phyloP scores from a whole-genome alignment of 2,113 vertebrate genomes.

The Passer domesticus region DNA sequence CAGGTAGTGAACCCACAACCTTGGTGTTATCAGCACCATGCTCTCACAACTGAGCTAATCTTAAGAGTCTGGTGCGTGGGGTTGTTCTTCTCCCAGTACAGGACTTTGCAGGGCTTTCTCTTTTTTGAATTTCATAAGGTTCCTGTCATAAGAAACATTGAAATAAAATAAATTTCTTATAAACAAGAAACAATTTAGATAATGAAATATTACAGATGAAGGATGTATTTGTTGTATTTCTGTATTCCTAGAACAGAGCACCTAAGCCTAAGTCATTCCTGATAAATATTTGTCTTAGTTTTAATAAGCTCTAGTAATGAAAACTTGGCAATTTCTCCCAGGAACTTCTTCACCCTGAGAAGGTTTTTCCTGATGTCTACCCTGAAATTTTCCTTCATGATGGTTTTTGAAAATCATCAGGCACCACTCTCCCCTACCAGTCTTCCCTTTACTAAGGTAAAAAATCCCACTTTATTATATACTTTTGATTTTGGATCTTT shows the following conservation, averaged over 20 bases:
- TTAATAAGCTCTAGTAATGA: background rate
- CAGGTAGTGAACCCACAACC: background rate
- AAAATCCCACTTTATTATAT: background rate
- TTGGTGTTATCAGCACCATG: background rate
- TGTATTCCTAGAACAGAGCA: background rate
- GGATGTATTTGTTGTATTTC: background rate
- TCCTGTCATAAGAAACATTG: background rate
- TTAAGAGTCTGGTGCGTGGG: background rate
- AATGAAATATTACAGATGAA: background rate
- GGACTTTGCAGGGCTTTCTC: background rate
- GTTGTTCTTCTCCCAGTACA: background rate
- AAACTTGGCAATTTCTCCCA: background rate
- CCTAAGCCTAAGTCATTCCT: background rate
- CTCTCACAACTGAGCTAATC: background rate
- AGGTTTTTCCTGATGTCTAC: background rate
- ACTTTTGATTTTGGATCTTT: background rate
- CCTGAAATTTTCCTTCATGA: background rate
- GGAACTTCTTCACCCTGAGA: background rate
- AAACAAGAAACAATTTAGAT: background rate
- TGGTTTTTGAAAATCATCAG: background rate
- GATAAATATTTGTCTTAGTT: background rate
- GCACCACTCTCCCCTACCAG: background rate
- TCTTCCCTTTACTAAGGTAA: background rate
- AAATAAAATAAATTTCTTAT: background rate
- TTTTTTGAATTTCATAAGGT: background rate